Conservation (phyloP, 2,113 vertebrate genomes). For the Nematolebias whitei region DNA sequence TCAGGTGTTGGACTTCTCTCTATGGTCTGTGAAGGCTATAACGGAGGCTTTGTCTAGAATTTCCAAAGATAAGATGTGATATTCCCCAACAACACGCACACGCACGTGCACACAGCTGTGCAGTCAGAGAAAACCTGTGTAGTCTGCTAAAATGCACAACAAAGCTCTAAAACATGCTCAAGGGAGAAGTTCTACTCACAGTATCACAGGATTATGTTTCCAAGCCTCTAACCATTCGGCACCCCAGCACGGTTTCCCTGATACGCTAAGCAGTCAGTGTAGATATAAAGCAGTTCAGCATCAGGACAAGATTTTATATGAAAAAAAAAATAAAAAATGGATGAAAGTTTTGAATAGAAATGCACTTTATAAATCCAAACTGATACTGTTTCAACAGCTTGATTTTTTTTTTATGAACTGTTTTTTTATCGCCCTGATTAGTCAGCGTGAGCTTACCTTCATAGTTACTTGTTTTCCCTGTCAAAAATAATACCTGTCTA, state of each 20-base stretch:
- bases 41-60: constrained; percentile 45
- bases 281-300: constrained; percentile 10
- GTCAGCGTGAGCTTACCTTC: background rate
- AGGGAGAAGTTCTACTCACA: constrained; percentile 29
- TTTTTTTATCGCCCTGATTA: background rate
- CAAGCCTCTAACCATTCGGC: constrained; percentile 30
- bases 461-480: background rate
- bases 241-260: constrained; percentile 16
- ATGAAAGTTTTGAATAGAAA: constrained; percentile 7
- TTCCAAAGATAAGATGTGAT: constrained; percentile 31
- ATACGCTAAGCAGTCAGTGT: constrained; percentile 19
- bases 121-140: constrained; percentile 7
- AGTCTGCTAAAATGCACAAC: constrained; percentile 34
- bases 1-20: constrained; percentile 35
- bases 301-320: background rate
- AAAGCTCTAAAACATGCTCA: constrained; percentile 38
- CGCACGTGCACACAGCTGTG: constrained; percentile 3
- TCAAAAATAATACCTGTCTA: background rate
- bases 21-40: constrained; percentile 33
- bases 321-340: too few species aligned
- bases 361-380: background rate
- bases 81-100: background rate
- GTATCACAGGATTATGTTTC: constrained; percentile 41
- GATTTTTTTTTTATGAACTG: background rate
- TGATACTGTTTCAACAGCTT: background rate